phyloP scores from a whole-genome alignment of 2,113 vertebrate species.

The Colossoma macropomum region DNA sequence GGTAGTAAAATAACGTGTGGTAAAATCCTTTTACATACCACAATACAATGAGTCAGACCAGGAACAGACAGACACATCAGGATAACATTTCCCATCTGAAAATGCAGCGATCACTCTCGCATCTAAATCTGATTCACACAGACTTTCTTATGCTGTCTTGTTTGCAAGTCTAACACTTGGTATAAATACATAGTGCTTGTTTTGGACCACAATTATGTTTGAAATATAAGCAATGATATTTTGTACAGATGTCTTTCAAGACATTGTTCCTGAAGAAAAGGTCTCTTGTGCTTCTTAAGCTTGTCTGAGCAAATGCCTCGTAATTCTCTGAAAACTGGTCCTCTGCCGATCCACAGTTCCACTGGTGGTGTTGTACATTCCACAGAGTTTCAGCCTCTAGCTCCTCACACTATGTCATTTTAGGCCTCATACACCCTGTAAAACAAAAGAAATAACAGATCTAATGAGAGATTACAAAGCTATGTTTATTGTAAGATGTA shows the following conservation, averaged over 20 bases:
- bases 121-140: slow-evolving; percentile 50
- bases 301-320: slow-evolving; percentile 37
- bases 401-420: slow-evolving; percentile 27
- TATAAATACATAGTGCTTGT: slow-evolving; percentile 46
- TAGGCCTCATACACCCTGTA: slow-evolving; percentile 81
- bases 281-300: slow-evolving; percentile 61
- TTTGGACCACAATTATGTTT: slow-evolving; percentile 54
- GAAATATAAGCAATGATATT: slow-evolving; percentile 47
- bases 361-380: slow-evolving; percentile 44
- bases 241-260: slow-evolving; percentile 16
- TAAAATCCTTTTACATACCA: slow-evolving; percentile 42
- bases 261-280: slow-evolving; percentile 57
- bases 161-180: slow-evolving; percentile 38
- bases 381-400: slow-evolving; percentile 27
- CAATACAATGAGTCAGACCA: slow-evolving; percentile 45
- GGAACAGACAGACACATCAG: slow-evolving; percentile 38
- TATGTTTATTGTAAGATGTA: no score
- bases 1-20: slow-evolving; percentile 37
- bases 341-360: slow-evolving; percentile 45
- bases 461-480: not conserved
- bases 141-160: slow-evolving; percentile 31
- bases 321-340: slow-evolving; percentile 45
- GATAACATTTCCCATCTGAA: slow-evolving; percentile 43
- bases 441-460: slow-evolving; percentile 18
- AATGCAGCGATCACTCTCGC: slow-evolving; percentile 34